These are phyloP conservation scores for Acanthosepion lycidas DNA, from an alignment of 2,888 invertebrate genomes.

Conservation along the genomic window DNA sequence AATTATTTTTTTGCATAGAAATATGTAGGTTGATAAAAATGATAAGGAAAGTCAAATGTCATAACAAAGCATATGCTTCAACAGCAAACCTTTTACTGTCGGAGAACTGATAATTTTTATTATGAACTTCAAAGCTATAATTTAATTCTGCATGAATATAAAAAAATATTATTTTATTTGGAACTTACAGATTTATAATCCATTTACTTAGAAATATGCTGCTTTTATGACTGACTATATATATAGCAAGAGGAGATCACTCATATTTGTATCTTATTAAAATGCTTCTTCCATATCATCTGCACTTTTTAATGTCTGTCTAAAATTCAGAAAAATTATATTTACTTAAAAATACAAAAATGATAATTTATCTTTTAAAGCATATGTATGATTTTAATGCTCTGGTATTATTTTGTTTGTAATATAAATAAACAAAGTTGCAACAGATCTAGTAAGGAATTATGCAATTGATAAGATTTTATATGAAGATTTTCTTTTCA, in stretches of 20 bases:
- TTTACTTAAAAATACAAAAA: background rate
- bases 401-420: background rate
- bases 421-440: background rate
- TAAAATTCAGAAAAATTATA: background rate
- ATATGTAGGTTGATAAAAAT: background rate
- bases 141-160: background rate
- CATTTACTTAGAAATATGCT: background rate
- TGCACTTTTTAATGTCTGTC: background rate
- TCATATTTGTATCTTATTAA: background rate
- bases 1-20: background rate
- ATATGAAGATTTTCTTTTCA: no score
- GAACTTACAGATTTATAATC: background rate
- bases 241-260: background rate
- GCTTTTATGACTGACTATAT: background rate
- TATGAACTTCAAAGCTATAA: background rate
- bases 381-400: background rate
- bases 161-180: background rate
- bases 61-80: background rate
- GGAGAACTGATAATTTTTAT: background rate
- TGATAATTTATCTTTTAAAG: background rate
- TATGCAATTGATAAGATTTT: no score
- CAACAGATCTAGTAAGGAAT: background rate
- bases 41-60: background rate
- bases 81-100: background rate
- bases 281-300: background rate